Conservation (phyloP, 2,797 vertebrate species). For the Enteromius viviparus region DNA sequence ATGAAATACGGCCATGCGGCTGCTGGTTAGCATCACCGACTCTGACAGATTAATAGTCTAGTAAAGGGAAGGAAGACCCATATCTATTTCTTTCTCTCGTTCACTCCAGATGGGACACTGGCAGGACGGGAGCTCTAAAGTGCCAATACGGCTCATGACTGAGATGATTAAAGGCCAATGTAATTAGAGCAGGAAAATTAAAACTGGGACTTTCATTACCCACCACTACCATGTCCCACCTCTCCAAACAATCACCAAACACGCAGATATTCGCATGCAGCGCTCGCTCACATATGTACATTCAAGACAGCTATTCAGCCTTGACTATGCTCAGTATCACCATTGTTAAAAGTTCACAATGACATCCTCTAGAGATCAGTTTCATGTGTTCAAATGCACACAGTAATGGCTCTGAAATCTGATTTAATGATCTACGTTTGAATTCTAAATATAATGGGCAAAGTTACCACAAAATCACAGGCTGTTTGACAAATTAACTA, state of each 20-base stretch:
- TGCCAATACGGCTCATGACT: conserved; percentile 89
- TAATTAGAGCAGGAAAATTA: conserved; percentile 92
- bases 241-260: conserved; percentile 52
- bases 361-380: not conserved
- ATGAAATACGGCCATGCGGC: conserved; percentile 30
- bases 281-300: conserved; percentile 19
- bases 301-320: conserved; percentile 6
- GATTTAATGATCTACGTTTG: not conserved
- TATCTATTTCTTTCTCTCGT: conserved; percentile 33
- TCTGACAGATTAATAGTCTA: conserved; percentile 57
- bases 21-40: conserved; percentile 51
- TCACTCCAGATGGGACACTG: conserved; percentile 83
- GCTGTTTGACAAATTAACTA: not conserved
- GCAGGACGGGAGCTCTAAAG: conserved; percentile 83
- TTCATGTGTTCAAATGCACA: not conserved
- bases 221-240: conserved; percentile 75
- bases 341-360: conserved; percentile 14
- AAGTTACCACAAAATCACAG: not conserved
- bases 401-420: not conserved
- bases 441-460: not conserved
- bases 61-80: conserved; percentile 21
- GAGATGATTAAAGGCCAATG: conserved; percentile 94
- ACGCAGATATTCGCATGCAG: conserved; percentile 44
- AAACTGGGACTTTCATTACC: conserved; percentile 84
- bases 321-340: conserved; percentile 11